Evolutionary conservation across 1,140 invertebrate genomes (phyloP).

Genomic region (Battus philenor): DNA sequence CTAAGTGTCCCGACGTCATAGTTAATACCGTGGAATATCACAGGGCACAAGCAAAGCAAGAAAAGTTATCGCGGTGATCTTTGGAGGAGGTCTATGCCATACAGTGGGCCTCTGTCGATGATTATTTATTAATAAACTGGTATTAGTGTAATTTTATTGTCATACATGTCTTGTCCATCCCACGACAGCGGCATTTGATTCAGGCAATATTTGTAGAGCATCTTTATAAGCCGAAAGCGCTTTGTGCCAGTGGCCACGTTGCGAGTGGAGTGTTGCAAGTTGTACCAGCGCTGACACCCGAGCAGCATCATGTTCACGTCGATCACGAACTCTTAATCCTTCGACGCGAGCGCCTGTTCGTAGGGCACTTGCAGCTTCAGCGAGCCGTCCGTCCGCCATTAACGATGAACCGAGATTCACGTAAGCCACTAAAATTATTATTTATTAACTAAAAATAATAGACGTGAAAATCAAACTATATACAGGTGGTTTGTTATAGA

Average conservation of each 20-base stretch:
- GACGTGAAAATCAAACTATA: too few species aligned
- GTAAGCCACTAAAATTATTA: slow-evolving; percentile 91
- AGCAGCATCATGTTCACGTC: slow-evolving; percentile 91
- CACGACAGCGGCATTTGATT: slow-evolving; percentile 45
- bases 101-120: too few species aligned
- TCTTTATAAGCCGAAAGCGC: slow-evolving; percentile 93
- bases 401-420: slow-evolving; percentile 94
- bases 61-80: too few species aligned
- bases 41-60: too few species aligned
- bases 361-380: slow-evolving; percentile 90
- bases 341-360: slow-evolving; percentile 89
- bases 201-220: slow-evolving; percentile 88
- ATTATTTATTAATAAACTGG: too few species aligned
- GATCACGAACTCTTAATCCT: slow-evolving; percentile 91
- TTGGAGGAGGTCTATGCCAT: too few species aligned
- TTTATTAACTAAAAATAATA: slow-evolving; percentile 13
- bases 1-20: too few species aligned
- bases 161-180: slow-evolving; percentile 66
- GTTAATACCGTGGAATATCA: too few species aligned
- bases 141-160: too few species aligned
- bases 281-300: slow-evolving; percentile 94
- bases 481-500: too few species aligned
- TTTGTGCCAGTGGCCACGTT: slow-evolving; percentile 88
- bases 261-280: slow-evolving; percentile 91
- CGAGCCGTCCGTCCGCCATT: slow-evolving; percentile 85